phyloP scores from a whole-genome alignment of 1,140 invertebrate genomes.

The Hermatobates lingyangjiaoensis region DNA sequence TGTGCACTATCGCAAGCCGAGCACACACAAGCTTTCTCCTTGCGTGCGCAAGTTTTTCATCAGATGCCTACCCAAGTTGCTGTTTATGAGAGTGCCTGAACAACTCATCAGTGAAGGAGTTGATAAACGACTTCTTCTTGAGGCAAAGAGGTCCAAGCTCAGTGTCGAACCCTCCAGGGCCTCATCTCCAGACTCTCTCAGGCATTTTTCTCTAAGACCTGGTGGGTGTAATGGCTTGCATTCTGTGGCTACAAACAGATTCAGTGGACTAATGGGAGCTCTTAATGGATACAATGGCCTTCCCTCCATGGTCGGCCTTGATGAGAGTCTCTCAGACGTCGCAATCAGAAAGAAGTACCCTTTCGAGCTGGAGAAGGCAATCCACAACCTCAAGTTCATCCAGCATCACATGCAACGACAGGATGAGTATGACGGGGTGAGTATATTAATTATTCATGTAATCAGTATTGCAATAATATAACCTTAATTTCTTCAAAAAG shows the following conservation, averaged over 20 bases:
- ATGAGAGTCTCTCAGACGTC: conserved; percentile 60
- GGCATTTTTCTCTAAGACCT: conserved; percentile 30
- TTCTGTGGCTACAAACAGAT: conserved; percentile 30
- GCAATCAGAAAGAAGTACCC: conserved; percentile 68
- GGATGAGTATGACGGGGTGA: conserved; percentile 83
- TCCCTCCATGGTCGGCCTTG: conserved; percentile 56
- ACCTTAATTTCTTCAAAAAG: too few species aligned
- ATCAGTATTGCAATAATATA: too few species aligned
- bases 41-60: conserved; percentile 83
- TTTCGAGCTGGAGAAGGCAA: conserved; percentile 78
- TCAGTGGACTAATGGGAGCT: conserved; percentile 45
- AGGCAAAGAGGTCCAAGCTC: conserved; percentile 37
- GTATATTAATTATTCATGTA: conserved; percentile 19
- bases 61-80: conserved; percentile 55
- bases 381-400: conserved; percentile 89
- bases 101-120: conserved; percentile 61
- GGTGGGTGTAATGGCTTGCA: conserved; percentile 55
- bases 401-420: conserved; percentile 82
- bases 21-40: conserved; percentile 89
- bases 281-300: conserved; percentile 41
- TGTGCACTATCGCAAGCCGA: conserved; percentile 97
- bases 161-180: conserved; percentile 34
- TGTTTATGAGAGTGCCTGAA: conserved; percentile 71
- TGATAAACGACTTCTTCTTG: conserved; percentile 37
- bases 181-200: conserved; percentile 52